Evolutionary conservation across 2,113 vertebrate species (phyloP).

Genomic region (Nipponia nippon): DNA sequence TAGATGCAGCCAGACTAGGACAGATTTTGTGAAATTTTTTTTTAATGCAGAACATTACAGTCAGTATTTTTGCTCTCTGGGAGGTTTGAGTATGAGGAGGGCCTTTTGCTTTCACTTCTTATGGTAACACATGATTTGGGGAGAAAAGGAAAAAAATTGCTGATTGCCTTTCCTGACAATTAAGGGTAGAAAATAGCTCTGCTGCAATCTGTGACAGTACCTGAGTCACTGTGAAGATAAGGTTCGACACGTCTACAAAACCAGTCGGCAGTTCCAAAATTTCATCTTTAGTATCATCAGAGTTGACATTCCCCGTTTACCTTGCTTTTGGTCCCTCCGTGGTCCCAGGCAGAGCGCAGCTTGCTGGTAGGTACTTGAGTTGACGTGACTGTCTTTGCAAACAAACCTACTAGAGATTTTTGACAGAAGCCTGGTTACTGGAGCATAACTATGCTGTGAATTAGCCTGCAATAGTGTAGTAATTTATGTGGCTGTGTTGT

Average conservation of each 20-base stretch:
- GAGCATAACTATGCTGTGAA: not conserved
- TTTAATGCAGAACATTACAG: not conserved
- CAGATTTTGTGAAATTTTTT: not conserved
- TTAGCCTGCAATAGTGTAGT: not conserved
- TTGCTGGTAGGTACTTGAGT: not conserved
- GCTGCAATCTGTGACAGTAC: not conserved
- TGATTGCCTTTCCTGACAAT: not conserved
- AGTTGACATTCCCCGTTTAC: not conserved
- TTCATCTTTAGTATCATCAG: not conserved
- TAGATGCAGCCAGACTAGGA: not conserved
- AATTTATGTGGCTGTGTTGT: constrained; percentile 4
- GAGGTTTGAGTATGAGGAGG: not conserved
- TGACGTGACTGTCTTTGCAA: not conserved
- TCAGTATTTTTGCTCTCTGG: not conserved
- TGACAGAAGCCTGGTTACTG: not conserved
- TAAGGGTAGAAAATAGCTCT: not conserved
- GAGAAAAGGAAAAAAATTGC: not conserved
- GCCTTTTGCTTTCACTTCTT: not conserved
- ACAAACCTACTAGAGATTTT: not conserved
- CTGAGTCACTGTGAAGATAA: not conserved
- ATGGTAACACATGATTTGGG: not conserved
- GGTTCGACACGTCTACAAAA: not conserved
- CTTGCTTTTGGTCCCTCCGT: not conserved
- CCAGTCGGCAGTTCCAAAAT: not conserved
- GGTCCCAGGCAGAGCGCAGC: not conserved